A percentile compares a stretch with the other conserved stretches of the same genome.
Evolutionary conservation across 2,113 vertebrate species (phyloP).

Genomic region (Toxotes jaculatrix): DNA sequence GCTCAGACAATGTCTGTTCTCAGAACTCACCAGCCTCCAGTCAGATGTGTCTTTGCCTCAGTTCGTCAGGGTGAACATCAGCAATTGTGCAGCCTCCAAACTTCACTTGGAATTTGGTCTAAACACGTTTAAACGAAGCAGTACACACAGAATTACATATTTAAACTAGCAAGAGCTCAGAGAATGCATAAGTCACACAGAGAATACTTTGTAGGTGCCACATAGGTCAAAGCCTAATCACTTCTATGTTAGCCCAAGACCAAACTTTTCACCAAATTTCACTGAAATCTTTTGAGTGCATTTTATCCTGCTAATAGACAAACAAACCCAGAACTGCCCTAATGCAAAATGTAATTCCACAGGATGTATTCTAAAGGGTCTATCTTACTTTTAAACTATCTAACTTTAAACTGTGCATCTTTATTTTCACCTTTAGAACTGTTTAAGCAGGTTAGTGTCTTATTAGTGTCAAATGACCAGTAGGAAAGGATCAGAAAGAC

Average conservation of each 20-base stretch:
- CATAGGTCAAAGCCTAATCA: not conserved
- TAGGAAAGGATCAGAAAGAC: not conserved
- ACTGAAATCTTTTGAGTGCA: not conserved
- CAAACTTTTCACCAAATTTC: not conserved
- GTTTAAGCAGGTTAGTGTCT: not conserved
- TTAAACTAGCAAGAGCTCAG: too few relatives aligned
- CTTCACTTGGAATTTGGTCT: too few relatives aligned
- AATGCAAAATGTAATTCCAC: not conserved
- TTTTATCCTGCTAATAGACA: not conserved
- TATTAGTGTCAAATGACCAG: not conserved
- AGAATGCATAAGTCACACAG: too few relatives aligned
- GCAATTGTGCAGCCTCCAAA: not conserved
- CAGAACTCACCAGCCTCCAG: too few relatives aligned
- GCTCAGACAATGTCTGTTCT: too few relatives aligned
- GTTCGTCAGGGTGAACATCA: not conserved
- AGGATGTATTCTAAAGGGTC: not conserved
- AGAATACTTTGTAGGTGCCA: not conserved
- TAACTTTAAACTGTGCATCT: not conserved
- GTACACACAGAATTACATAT: too few relatives aligned
- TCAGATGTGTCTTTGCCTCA: too few relatives aligned
- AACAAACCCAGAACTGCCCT: not conserved
- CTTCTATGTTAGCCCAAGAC: not conserved
- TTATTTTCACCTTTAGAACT: too few relatives aligned
- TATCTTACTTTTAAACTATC: too few relatives aligned
- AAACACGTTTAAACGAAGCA: too few relatives aligned